phyloP scores from a whole-genome alignment of 2,888 invertebrate genomes.

The Cheilosia pagana region DNA sequence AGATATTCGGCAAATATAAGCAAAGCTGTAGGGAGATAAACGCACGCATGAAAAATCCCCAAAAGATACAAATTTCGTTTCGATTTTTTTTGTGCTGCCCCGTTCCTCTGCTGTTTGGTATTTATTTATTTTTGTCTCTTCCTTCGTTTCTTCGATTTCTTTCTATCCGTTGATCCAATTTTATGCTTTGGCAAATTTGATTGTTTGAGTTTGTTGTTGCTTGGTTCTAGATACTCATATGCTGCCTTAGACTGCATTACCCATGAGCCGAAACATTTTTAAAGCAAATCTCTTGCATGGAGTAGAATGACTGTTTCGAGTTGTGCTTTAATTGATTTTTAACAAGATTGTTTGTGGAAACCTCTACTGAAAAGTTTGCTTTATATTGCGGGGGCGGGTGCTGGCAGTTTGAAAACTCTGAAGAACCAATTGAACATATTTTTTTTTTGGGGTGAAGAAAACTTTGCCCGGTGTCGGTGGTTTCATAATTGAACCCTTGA shows the following conservation, averaged over 20 bases:
- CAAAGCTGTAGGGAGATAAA: conserved; percentile 24
- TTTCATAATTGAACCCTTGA: conserved; percentile 44
- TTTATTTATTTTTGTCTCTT: conserved; percentile 35
- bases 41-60: conserved; percentile 22
- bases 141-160: conserved; percentile 44
- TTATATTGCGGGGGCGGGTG: not conserved
- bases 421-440: conserved; percentile 7
- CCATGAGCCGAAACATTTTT: conserved; percentile 37
- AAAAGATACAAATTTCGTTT: conserved; percentile 43
- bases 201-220: conserved; percentile 24
- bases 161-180: conserved; percentile 66
- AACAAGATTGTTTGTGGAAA: conserved; percentile 48
- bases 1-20: conserved; percentile 58
- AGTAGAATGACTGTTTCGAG: not conserved
- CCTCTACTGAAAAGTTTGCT: conserved; percentile 29
- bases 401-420: conserved; percentile 3
- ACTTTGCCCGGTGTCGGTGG: conserved; percentile 15
- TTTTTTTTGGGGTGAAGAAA: not conserved
- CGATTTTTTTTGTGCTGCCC: not conserved
- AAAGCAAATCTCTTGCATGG: conserved; percentile 12
- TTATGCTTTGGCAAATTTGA: conserved; percentile 61
- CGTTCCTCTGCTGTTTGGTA: conserved; percentile 4
- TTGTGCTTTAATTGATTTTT: conserved; percentile 54
- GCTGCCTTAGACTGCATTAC: conserved; percentile 30
- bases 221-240: conserved; percentile 42